These are phyloP conservation scores for Arenaria interpres DNA, from an alignment of 2,113 vertebrate species.

Conservation along the genomic window DNA sequence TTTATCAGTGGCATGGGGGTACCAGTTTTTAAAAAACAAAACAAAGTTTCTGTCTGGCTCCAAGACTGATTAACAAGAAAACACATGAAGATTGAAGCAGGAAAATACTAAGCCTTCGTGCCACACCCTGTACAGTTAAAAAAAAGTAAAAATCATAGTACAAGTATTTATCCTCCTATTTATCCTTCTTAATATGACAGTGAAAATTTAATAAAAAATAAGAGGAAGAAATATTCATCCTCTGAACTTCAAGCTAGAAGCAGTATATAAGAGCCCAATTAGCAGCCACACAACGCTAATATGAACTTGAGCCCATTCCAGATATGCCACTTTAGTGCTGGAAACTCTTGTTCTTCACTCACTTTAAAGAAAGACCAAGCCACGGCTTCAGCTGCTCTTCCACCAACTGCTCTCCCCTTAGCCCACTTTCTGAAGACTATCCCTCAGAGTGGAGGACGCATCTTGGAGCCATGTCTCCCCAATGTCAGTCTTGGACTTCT, in stretches of 20 bases:
- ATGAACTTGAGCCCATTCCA: neutral
- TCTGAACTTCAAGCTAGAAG: neutral
- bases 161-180: neutral
- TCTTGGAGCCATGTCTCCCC: neutral
- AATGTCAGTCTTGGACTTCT: neutral
- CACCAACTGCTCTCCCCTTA: neutral
- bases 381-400: fast-evolving
- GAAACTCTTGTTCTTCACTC: neutral
- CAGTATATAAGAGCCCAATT: neutral
- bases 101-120: neutral
- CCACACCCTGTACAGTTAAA: neutral
- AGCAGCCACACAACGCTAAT: neutral
- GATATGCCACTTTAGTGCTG: neutral
- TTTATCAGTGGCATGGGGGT: neutral
- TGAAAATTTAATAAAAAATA: neutral
- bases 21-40: neutral
- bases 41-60: neutral
- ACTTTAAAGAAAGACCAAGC: neutral
- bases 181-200: neutral
- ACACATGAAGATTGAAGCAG: neutral
- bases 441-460: neutral
- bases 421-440: neutral
- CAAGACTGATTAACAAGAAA: neutral
- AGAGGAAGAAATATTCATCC: neutral
- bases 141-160: neutral